Evolutionary conservation across 2,113 vertebrate species (phyloP), one percentile per base, ranked within the genome.

Genomic region (Pleuronectes platessa): DNA sequence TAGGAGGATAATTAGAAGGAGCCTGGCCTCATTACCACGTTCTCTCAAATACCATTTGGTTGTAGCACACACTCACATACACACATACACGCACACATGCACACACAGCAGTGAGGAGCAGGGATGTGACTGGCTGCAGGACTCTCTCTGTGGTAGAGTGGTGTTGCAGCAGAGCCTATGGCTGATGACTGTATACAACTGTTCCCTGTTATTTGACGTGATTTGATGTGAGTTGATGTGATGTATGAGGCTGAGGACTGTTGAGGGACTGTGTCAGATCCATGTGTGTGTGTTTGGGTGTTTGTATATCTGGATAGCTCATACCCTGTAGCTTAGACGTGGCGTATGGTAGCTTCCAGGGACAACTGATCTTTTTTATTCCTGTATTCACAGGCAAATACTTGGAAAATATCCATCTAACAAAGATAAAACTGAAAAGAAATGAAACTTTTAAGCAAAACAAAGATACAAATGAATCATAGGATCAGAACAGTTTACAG

Each of bases 1-100:
- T 65, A 71, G 81, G 65, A 75, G 68, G 76, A 71, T 77, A 82
- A 81, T 81, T 81, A 65, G 82, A 84, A 65, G 20, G 69, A 76
- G 60, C 53, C 49, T 74, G 58, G 53, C 63, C 74, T 87, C 68
- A 76, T 88, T 85, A 72, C 17, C 42, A 68, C 59, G 54, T 67
- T 71, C 53, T 82, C 82, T 84, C 63, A 68, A 73, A 89, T 84
- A 71, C 21, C 78, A 78, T 83, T 81, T 86, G 78, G 72, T 71
- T 51, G 82, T 31, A 53, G 78, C 78, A 81, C 27, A 71, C 35
- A 37, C 35, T 11, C 3, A 18, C 67, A 70, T 23, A 20, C 35
- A 31, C 15, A n/a, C 66, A 59, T 5, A 31, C 27, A 31, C 27
- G 7, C 27, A 31, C 27, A 72, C 26, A 20, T 26, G 9, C 15